phyloP scores from a whole-genome alignment of 2,797 vertebrate species.

The Spinus pinus region DNA sequence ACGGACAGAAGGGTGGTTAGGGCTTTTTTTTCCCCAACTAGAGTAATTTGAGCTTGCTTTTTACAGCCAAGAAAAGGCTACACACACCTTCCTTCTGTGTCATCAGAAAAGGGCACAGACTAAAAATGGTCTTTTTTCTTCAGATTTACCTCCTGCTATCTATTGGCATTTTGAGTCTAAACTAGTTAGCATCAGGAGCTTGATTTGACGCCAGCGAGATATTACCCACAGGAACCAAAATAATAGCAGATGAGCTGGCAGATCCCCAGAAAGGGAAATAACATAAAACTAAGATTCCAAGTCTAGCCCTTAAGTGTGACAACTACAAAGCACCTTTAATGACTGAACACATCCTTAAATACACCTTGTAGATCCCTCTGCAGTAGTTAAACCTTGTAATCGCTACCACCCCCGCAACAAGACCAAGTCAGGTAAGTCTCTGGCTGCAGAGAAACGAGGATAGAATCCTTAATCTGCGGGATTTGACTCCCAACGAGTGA shows the following conservation, averaged over 20 bases:
- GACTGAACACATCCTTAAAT: not conserved
- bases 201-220: not conserved
- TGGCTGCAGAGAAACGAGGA: not conserved
- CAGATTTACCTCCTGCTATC: not conserved
- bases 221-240: not conserved
- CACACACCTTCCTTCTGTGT: fast-evolving
- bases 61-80: not conserved
- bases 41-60: not conserved
- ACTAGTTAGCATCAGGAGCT: not conserved
- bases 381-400: not conserved
- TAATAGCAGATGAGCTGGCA: slow-evolving; percentile 8
- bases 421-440: not conserved
- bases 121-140: not conserved
- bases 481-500: fast-evolving
- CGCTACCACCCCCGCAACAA: not conserved
- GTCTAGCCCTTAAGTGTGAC: not conserved
- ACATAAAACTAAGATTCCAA: not conserved
- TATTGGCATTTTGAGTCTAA: not conserved
- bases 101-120: not conserved
- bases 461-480: not conserved
- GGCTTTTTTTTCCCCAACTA: fast-evolving
- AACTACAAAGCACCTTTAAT: not conserved
- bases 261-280: not conserved
- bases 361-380: not conserved
- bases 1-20: not conserved